Evolutionary conservation across 2,113 vertebrate genomes (phyloP), one percentile per base, ranked within the genome.

Genomic region (Pteropus alecto): DNA sequence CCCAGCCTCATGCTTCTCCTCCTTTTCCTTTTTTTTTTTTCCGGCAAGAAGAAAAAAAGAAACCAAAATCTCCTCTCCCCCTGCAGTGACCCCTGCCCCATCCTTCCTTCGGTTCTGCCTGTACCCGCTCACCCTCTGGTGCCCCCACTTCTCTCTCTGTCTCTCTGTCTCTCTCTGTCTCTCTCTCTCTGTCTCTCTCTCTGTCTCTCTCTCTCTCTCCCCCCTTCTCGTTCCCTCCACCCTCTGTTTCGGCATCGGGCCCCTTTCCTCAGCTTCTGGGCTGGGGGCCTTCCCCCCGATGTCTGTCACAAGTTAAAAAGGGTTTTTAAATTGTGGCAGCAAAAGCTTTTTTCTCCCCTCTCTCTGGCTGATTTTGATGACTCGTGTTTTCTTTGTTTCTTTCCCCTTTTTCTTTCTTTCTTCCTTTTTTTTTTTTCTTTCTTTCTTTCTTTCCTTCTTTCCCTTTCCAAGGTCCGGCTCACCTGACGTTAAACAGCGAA

Each of bases 261-360:
- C 98, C 93, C 97, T 95, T 46, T 88, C 96, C 97, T 92, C 98
- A 97, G 97, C 98, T 97, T 19, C 96, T 46, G 89, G 97, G 95
- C 98, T 95, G 97, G 97, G 98, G 97, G 93, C 86, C 94, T 41
- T 56, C 46, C 91, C 97, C 97, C 96, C 97, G 98, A 98, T 98
- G 98, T 97, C 97, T 98, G 98, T 98, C 98, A 98, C 98, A 98
- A 98, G 98, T 98, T 98, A 98, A 98, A 98, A 98, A 95, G 91
- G 96, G 97, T 87, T 98, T 98, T 98, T 98, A 98, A 98, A 98
- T 98, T 98, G 98, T 98, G 98, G 98, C 98, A 97, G 97, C 95
- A 95, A 96, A 86, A 90, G 87, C 97, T 96, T 96, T 96, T 93
- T 91, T 87, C 96, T 81, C 94, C 97, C 95, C 87, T 95, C 98